Percentiles rank a stretch among this genome's conserved stretches.
Evolutionary conservation across 2,113 vertebrate genomes (phyloP).

Genomic region (Takifugu flavidus): DNA sequence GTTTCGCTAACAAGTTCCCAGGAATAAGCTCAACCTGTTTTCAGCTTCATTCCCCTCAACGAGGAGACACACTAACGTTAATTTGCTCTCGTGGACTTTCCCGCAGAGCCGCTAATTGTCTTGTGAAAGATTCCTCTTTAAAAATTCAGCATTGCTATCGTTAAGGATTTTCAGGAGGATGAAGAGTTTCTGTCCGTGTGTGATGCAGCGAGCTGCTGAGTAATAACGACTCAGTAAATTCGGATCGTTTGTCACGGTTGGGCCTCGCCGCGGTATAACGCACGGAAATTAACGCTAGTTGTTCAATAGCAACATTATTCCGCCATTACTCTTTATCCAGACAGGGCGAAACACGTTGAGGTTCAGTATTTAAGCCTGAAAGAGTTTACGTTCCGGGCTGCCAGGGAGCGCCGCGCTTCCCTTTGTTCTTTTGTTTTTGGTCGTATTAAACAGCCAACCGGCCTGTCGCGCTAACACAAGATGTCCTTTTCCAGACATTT

Average conservation of each 20-base stretch:
- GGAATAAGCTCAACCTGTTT: constrained; percentile 50
- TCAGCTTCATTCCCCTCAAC: constrained; percentile 30
- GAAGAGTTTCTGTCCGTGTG: constrained; percentile 18
- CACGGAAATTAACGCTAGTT: too few relatives aligned
- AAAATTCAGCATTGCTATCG: constrained; percentile 25
- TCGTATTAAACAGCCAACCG: too few relatives aligned
- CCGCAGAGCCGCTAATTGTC: background rate
- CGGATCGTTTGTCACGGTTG: too few relatives aligned
- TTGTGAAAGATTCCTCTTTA: constrained; percentile 14
- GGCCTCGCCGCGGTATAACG: too few relatives aligned
- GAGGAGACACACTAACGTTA: constrained; percentile 28
- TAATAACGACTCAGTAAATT: too few relatives aligned
- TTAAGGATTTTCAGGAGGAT: constrained; percentile 4
- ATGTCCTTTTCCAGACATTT: too few relatives aligned
- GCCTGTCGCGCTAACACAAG: too few relatives aligned
- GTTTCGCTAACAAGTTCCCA: constrained; percentile 65
- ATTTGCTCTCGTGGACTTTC: constrained; percentile 33
- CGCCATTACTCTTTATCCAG: constrained; percentile 48
- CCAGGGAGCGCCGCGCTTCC: too few relatives aligned
- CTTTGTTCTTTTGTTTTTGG: too few relatives aligned
- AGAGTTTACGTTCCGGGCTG: too few relatives aligned
- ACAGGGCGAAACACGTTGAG: background rate
- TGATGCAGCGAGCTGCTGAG: constrained; percentile 8
- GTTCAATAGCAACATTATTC: constrained; percentile 38
- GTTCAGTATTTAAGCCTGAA: too few relatives aligned